A percentile compares a stretch with the other conserved stretches of the same genome.
These are phyloP conservation scores for Huso huso DNA, from an alignment of 2,797 vertebrate genomes.

Conservation along the genomic window DNA sequence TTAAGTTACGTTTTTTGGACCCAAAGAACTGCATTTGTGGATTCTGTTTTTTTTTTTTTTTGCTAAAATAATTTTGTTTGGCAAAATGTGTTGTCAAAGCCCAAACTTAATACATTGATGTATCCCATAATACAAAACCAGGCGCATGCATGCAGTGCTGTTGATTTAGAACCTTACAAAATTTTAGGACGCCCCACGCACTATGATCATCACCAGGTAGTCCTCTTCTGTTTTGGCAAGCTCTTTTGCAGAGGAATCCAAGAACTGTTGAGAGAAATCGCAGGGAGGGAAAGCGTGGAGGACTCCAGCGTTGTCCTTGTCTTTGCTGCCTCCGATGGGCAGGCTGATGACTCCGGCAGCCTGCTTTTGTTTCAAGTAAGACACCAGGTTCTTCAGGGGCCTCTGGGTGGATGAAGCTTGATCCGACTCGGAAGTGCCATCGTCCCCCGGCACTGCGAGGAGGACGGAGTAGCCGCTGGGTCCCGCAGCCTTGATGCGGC, in stretches of 20 bases:
- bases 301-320: constrained; percentile 97
- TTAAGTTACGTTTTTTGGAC: neutral
- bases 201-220: constrained; percentile 98
- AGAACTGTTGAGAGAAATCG: constrained; percentile 98
- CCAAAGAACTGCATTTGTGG: constrained; percentile 1
- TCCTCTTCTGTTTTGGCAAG: constrained; percentile 98
- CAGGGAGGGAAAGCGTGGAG: constrained; percentile 98
- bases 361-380: constrained; percentile 99
- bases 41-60: constrained; percentile 7
- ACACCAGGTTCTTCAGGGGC: constrained; percentile 96
- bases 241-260: constrained; percentile 96
- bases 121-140: constrained; percentile 80
- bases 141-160: constrained; percentile 73
- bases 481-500: constrained; percentile 95
- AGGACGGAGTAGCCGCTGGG: constrained; percentile 89
- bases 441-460: constrained; percentile 86
- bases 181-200: constrained; percentile 89
- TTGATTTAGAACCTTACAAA: constrained; percentile 43
- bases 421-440: constrained; percentile 60
- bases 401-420: constrained; percentile 83
- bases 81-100: constrained; percentile 48
- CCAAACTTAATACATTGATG: constrained; percentile 54
- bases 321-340: constrained; percentile 91
- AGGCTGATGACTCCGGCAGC: constrained; percentile 98
- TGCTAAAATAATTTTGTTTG: constrained; percentile 38